A percentile compares a stretch with the other conserved stretches of the same genome.
phyloP scores from a whole-genome alignment of 37 sponge, comb jelly and placozoan genomes.

The Hormiphora californensis region DNA sequence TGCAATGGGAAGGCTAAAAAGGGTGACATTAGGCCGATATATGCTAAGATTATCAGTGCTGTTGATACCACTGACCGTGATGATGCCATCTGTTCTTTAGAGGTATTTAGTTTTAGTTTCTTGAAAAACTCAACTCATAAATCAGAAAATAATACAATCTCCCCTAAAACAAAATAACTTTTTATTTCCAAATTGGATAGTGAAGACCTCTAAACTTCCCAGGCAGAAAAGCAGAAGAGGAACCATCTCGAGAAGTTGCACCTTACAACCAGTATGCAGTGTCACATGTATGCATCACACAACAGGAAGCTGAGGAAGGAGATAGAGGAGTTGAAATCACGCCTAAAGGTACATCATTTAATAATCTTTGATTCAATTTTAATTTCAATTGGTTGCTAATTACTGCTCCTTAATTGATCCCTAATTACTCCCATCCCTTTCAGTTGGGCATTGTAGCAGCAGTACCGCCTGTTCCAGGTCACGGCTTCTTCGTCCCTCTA shows the following conservation, averaged over 20 bases:
- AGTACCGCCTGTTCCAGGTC: not conserved
- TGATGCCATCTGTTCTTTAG: not conserved
- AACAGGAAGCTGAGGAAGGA: slow-evolving; percentile 64
- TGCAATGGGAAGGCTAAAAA: slow-evolving; percentile 37
- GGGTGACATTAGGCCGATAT: not conserved
- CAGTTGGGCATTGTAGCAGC: not conserved
- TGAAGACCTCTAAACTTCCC: not conserved
- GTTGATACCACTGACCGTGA: slow-evolving; percentile 28
- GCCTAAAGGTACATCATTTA: slow-evolving; percentile 54
- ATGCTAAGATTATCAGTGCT: slow-evolving; percentile 12
- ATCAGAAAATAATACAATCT: not conserved
- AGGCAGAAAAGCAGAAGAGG: slow-evolving; percentile 14
- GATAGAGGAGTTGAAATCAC: slow-evolving; percentile 68
- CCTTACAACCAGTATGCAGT: slow-evolving; percentile 44
- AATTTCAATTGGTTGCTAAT: not conserved
- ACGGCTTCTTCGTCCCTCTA: not conserved
- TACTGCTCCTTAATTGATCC: not conserved
- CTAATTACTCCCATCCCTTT: not conserved
- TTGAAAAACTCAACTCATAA: not conserved
- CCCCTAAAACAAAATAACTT: not conserved
- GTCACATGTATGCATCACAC: slow-evolving; percentile 31
- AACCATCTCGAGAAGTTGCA: slow-evolving; percentile 44
- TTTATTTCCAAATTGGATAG: not conserved
- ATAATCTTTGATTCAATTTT: not conserved
- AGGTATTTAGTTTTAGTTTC: not conserved